Base-by-base conservation (phyloP, 2,797 vertebrate genomes). In the Paramormyrops hopkinsi region DNA sequence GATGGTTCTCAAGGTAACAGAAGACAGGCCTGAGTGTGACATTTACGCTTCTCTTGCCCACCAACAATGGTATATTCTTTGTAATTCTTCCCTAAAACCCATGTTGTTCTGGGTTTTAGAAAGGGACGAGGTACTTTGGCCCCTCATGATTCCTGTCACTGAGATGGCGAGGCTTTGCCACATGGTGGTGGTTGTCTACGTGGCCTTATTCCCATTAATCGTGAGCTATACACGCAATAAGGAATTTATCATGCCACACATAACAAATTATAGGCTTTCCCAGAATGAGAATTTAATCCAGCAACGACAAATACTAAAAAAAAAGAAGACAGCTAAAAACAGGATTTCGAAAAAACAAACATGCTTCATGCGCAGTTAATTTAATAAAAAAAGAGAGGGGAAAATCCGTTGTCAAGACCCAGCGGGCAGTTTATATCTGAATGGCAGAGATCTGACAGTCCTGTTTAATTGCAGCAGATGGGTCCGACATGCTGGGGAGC, bases 391-490 rank as follows among this genome's bases (percentile, higher is more conserved):
- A 73, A 17, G 29, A 73, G 33, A 41, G 69, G 33, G 69, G 69
- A 19, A 89, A 83, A 59, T 76, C 69, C 7, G 69, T 59, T 83
- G 76, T 88, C 73, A n/a, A 73, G 37, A 44, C 44, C 50, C n/a
- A 46, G 88, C 11, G 17, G 19, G 53, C 44, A 44, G 53, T 25
- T 85, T 46, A 48, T 33, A 41, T 59, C n/a, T 25, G n/a, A 62
- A 62, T 85, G 53, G 37, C 82, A 54, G 3, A 86, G 82, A 48
- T 84, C n/a, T 82, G 56, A 59, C 12, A 50, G 41, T 9, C 51
- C 37, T 62, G 19, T 84, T 84, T 84, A 82, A 89, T 83, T 56
- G 79, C 79, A 48, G 88, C 88, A 50, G 86, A 87, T 87, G 86
- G 86, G 54, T 87, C 29, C 6, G 53, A 87, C 86, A 59, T 87